Percentiles rank a stretch among this genome's conserved stretches.
phyloP scores from a whole-genome alignment of 2,888 invertebrate species.

The Oscheius myriophilus region DNA sequence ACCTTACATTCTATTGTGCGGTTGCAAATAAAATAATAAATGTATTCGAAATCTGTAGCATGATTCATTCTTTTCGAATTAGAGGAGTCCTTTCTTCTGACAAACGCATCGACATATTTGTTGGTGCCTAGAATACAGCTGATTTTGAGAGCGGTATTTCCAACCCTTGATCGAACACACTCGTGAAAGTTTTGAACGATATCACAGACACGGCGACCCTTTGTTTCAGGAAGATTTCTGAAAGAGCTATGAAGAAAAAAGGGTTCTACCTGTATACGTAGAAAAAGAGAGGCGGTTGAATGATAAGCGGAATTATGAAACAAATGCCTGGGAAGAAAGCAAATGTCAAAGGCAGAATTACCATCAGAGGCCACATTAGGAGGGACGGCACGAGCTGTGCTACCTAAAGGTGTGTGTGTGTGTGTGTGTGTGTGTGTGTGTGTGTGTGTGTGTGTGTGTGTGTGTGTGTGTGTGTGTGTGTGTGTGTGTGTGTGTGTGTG shows the following conservation, averaged over 20 bases:
- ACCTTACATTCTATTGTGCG: neutral
- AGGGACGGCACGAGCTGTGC: conserved; percentile 11
- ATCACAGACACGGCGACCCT: conserved; percentile 14
- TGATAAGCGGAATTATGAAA: neutral
- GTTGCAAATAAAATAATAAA: neutral
- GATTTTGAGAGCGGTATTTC: neutral
- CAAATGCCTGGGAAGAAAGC: conserved; percentile 9
- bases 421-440: no score
- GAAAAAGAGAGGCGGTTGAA: conserved; percentile 5
- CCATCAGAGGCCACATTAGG: neutral
- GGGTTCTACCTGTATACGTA: conserved; percentile 10
- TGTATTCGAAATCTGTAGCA: neutral
- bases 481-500: no score
- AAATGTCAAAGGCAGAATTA: neutral
- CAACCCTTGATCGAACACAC: conserved; percentile 10
- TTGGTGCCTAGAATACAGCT: neutral
- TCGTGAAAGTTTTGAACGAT: conserved; percentile 20
- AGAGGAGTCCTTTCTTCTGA: conserved; percentile 5
- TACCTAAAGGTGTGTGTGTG: no score
- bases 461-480: no score
- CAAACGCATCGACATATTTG: conserved; percentile 5
- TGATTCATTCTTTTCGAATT: neutral
- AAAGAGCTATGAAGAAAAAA: neutral
- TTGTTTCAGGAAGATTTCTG: conserved; percentile 21
- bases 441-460: no score